Evolutionary conservation across 1,140 invertebrate genomes (phyloP).

Genomic region (Phymastichus coffea): DNA sequence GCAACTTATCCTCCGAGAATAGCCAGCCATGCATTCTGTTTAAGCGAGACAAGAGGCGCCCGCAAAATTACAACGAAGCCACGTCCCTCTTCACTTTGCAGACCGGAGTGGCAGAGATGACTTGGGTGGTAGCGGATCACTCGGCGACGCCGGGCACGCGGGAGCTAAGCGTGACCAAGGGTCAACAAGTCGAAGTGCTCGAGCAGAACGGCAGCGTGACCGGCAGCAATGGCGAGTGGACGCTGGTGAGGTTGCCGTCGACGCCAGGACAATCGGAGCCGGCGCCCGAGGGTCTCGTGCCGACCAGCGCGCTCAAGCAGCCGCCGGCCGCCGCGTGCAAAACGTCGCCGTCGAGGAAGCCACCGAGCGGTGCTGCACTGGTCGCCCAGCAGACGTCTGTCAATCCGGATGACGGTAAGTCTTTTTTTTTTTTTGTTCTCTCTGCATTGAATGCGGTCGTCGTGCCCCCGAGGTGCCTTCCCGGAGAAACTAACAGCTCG

Average conservation of each 20-base stretch:
- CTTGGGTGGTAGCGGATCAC: slow-evolving; percentile 83
- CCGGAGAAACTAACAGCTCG: no score
- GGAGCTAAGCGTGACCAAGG: slow-evolving; percentile 78
- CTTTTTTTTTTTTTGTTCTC: neutral
- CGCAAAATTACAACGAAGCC: no score
- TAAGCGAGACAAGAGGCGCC: no score
- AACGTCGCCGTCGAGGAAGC: slow-evolving; percentile 64
- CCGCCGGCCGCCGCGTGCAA: slow-evolving; percentile 63
- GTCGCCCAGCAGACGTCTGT: slow-evolving; percentile 41
- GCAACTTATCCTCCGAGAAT: no score
- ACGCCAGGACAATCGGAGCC: slow-evolving; percentile 58
- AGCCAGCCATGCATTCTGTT: no score
- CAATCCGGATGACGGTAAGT: slow-evolving; percentile 53
- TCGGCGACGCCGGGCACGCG: slow-evolving; percentile 66
- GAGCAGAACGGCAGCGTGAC: slow-evolving; percentile 61
- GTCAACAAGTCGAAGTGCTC: slow-evolving; percentile 90
- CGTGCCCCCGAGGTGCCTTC: no score
- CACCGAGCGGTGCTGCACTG: slow-evolving; percentile 26
- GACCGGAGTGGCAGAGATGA: slow-evolving; percentile 75
- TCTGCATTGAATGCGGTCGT: no score
- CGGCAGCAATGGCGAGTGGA: slow-evolving; percentile 51
- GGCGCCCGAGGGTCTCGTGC: slow-evolving; percentile 79
- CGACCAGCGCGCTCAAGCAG: slow-evolving; percentile 78
- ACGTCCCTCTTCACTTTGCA: slow-evolving; percentile 54
- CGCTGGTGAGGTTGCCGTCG: slow-evolving; percentile 53